Conservation (phyloP, 2,797 vertebrate species). For the Staurois parvus region DNA sequence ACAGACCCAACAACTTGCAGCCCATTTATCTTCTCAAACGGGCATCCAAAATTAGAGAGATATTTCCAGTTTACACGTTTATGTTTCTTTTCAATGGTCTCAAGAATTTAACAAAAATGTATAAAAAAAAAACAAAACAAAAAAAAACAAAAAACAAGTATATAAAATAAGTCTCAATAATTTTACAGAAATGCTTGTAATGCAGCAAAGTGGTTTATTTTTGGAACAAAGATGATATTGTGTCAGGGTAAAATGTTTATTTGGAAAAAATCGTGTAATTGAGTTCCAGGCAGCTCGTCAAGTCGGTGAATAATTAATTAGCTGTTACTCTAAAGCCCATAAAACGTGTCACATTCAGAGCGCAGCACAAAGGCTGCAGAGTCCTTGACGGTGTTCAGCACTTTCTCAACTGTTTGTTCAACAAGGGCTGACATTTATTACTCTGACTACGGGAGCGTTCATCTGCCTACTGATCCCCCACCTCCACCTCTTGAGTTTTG, state of each 20-base stretch:
- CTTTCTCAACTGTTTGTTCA: constrained; percentile 38
- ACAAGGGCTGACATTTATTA: constrained; percentile 33
- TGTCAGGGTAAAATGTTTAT: neutral
- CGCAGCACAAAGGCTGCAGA: neutral
- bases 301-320: constrained; percentile 27
- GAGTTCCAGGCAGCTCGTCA: constrained; percentile 23
- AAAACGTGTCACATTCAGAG: constrained; percentile 10
- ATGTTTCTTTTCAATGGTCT: too few species aligned
- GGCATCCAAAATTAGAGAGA: too few species aligned
- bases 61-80: too few species aligned
- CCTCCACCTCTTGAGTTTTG: neutral
- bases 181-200: neutral
- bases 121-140: too few species aligned
- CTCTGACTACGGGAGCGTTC: neutral
- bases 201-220: neutral
- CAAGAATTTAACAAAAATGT: too few species aligned
- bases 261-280: constrained; percentile 5
- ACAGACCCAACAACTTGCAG: too few species aligned
- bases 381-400: constrained; percentile 8
- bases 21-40: too few species aligned
- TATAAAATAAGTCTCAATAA: neutral
- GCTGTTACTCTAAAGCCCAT: constrained; percentile 8
- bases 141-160: neutral
- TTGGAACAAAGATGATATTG: neutral
- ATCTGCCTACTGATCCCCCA: neutral